phyloP scores from a whole-genome alignment of 2,113 vertebrate species.

The Gambusia affinis region DNA sequence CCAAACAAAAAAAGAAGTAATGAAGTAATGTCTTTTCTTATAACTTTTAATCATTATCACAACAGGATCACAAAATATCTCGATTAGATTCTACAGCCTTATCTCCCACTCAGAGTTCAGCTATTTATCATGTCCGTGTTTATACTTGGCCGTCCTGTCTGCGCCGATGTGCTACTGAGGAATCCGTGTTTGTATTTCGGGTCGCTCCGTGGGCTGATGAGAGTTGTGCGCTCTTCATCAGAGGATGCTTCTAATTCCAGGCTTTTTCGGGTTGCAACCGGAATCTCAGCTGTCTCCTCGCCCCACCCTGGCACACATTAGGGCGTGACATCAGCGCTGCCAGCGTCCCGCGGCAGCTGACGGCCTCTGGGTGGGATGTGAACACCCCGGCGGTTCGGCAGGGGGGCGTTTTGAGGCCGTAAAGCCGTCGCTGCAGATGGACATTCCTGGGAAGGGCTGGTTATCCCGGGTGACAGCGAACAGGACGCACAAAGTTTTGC shows the following conservation, averaged over 20 bases:
- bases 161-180: slow-evolving; percentile 56
- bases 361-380: slow-evolving; percentile 54
- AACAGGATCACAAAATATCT: too few relatives aligned
- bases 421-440: slow-evolving; percentile 64
- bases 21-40: too few relatives aligned
- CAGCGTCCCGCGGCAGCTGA: slow-evolving; percentile 73
- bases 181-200: slow-evolving; percentile 67
- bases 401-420: slow-evolving; percentile 23
- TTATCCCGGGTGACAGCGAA: slow-evolving; percentile 56
- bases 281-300: slow-evolving; percentile 82
- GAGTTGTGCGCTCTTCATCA: slow-evolving; percentile 30
- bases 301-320: slow-evolving; percentile 50
- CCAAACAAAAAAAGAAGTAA: too few relatives aligned
- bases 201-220: slow-evolving; percentile 32
- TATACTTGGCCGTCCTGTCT: slow-evolving; percentile 41
- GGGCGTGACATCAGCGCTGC: slow-evolving; percentile 73
- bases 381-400: slow-evolving; percentile 19
- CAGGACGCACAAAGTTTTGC: slow-evolving; percentile 9
- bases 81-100: too few relatives aligned
- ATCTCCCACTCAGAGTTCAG: slow-evolving; percentile 7
- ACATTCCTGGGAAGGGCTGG: slow-evolving; percentile 78
- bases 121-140: slow-evolving; percentile 52
- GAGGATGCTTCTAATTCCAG: slow-evolving; percentile 80
- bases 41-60: too few relatives aligned
- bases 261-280: slow-evolving; percentile 73